Base-by-base conservation (phyloP, 1,140 invertebrate species). In the Pachyrhynchus sulphureomaculatus region DNA sequence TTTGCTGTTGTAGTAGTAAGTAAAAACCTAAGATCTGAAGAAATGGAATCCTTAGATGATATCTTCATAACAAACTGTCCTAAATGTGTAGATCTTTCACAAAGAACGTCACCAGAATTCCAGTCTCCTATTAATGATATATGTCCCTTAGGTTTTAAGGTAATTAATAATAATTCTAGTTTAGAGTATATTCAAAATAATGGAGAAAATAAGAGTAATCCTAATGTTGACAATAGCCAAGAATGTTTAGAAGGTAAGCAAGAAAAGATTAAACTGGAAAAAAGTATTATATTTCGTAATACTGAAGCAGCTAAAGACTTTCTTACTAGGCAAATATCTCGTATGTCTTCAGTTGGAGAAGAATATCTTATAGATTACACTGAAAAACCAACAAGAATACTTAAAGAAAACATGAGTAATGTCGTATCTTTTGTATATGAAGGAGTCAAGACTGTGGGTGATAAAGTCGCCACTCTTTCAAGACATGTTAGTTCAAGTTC, bases 341-440 rank as follows among this genome's bases (percentile, higher is more conserved):
- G 85, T 84, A 86, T 89, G 41, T 84, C 83, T 0, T 86, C 83
- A 32, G 80, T 80, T 20, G 84, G 84, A 23, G 85, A 88, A 72
- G 84, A 88, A 67, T 82, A 85, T 67, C 72, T 86, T 39, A 78
- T 83, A 24, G 86, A 88, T 68, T 84, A 81, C 64, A 81, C 82
- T 15, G 84, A 86, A 67, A 85, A 84, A 73, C 84, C 85, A 2
- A 85, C 83, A 6, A 82, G 82, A 72, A 78, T 86, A 44, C 83
- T 88, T 13, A 86, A 86, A 72, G 84, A 88, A 74, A 88, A 88
- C 78, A 85, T 88, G 5, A 86, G 84, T n/a, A 88, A 85, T 71
- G 81, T 89, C 67, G 88, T 87, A 6, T 88, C 82, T 74, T 79
- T 88, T 66, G 87, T 89, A 13, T 88, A 86, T 71, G 86, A 88